Percentiles rank a stretch among this genome's conserved stretches.
phyloP scores from a whole-genome alignment of 2,113 vertebrate genomes.

The Egretta garzetta region DNA sequence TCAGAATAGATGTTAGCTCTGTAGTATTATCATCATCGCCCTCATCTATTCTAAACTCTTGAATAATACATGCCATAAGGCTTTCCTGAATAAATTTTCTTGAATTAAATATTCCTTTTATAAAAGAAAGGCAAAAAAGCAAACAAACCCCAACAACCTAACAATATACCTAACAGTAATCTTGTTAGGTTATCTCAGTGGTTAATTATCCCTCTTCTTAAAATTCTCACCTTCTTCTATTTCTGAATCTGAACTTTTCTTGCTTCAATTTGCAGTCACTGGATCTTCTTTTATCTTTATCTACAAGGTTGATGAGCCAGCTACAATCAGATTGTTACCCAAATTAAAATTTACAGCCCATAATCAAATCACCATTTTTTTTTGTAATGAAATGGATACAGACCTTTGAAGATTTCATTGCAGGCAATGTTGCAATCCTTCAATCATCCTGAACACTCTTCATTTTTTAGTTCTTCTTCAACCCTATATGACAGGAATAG shows the following conservation, averaged over 20 bases:
- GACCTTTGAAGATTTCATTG: not conserved
- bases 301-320: slow-evolving; percentile 3
- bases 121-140: not conserved
- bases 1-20: not conserved
- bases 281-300: slow-evolving; percentile 45
- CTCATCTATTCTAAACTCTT: not conserved
- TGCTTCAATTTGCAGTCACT: not conserved
- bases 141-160: not conserved
- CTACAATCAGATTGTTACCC: not conserved
- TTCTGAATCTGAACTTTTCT: not conserved
- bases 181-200: not conserved
- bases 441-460: not conserved
- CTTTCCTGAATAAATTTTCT: slow-evolving; percentile 23
- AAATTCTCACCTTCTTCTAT: slow-evolving; percentile 4
- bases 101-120: not conserved
- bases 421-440: not conserved
- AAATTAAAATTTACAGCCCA: slow-evolving; percentile 25
- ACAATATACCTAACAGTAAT: not conserved
- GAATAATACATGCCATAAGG: slow-evolving; percentile 18
- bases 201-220: not conserved
- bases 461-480: not conserved
- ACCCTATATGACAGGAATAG: not conserved
- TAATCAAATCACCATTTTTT: not conserved
- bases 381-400: not conserved
- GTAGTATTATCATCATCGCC: not conserved